phyloP scores from a whole-genome alignment of 2,113 vertebrate genomes.

The Chamaea fasciata region DNA sequence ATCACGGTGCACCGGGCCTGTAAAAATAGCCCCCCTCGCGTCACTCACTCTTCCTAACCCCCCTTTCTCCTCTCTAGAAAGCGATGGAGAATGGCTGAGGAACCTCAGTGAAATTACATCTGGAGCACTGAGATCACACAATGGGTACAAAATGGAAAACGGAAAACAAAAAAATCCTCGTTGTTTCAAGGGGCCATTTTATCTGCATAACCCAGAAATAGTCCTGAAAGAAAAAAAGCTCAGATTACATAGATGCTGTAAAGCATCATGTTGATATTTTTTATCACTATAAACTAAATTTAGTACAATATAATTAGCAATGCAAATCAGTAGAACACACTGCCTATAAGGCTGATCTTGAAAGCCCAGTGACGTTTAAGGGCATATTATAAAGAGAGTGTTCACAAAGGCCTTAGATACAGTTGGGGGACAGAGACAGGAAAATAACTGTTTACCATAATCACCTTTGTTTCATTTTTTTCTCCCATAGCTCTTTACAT shows the following conservation, averaged over 20 bases:
- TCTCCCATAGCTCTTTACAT: slow-evolving; percentile 22
- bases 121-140: slow-evolving; percentile 38
- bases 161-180: background rate
- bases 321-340: background rate
- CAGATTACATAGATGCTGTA: background rate
- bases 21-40: background rate
- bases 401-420: background rate
- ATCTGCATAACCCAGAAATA: slow-evolving; percentile 36
- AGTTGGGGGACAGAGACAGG: slow-evolving; percentile 15
- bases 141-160: background rate
- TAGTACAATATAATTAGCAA: slow-evolving; percentile 53
- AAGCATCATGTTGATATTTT: slow-evolving; percentile 26
- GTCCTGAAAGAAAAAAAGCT: slow-evolving; percentile 22
- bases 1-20: slow-evolving; percentile 1
- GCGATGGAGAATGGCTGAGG: slow-evolving; percentile 33
- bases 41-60: slow-evolving; percentile 33
- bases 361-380: slow-evolving; percentile 37
- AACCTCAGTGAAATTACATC: slow-evolving; percentile 37
- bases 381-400: slow-evolving; percentile 31
- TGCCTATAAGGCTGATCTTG: background rate
- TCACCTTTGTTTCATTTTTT: slow-evolving; percentile 44
- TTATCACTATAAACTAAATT: slow-evolving; percentile 38
- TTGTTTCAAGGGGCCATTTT: slow-evolving; percentile 51
- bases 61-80: slow-evolving; percentile 44
- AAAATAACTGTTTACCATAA: slow-evolving; percentile 9